Percentiles rank a stretch among this genome's conserved stretches.
Conservation (phyloP, 2,113 vertebrate species). For the Trematocara stigmaticum region DNA sequence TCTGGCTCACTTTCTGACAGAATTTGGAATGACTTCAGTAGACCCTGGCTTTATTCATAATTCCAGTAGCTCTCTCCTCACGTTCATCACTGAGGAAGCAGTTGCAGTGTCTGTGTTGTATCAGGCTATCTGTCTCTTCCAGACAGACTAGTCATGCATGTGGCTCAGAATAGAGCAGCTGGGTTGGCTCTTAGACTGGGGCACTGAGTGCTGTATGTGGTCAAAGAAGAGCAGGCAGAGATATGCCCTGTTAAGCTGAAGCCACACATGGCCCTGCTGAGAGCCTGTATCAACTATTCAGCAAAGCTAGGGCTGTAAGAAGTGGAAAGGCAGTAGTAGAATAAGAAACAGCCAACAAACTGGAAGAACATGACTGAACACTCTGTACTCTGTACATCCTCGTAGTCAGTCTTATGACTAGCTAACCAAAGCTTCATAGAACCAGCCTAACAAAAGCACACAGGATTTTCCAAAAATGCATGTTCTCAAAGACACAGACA, state of each 20-base stretch:
- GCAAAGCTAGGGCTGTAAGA: slow-evolving; percentile 7
- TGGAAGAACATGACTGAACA: not conserved
- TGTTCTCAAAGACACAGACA: not conserved
- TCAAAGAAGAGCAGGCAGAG: slow-evolving; percentile 50
- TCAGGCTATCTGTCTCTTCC: slow-evolving; percentile 57
- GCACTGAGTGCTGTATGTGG: slow-evolving; percentile 46
- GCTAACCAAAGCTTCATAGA: not conserved
- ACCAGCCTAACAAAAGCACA: not conserved
- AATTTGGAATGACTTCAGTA: not conserved
- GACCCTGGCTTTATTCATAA: slow-evolving; percentile 13
- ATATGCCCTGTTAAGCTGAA: slow-evolving; percentile 35
- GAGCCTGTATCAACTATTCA: slow-evolving; percentile 41
- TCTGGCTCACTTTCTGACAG: not conserved
- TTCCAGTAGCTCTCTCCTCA: slow-evolving; percentile 6
- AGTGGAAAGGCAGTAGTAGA: not conserved
- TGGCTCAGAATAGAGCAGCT: slow-evolving; percentile 54
- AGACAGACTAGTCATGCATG: slow-evolving; percentile 50
- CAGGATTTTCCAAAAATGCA: not conserved
- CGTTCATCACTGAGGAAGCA: not conserved
- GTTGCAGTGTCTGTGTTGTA: slow-evolving; percentile 11
- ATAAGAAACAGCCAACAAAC: not conserved
- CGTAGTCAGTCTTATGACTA: not conserved
- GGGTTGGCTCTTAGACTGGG: slow-evolving; percentile 32
- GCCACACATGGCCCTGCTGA: slow-evolving; percentile 35
- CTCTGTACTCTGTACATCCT: not conserved